phyloP scores from a whole-genome alignment of 2,888 invertebrate genomes.

The Pollenia griseotomentosa region DNA sequence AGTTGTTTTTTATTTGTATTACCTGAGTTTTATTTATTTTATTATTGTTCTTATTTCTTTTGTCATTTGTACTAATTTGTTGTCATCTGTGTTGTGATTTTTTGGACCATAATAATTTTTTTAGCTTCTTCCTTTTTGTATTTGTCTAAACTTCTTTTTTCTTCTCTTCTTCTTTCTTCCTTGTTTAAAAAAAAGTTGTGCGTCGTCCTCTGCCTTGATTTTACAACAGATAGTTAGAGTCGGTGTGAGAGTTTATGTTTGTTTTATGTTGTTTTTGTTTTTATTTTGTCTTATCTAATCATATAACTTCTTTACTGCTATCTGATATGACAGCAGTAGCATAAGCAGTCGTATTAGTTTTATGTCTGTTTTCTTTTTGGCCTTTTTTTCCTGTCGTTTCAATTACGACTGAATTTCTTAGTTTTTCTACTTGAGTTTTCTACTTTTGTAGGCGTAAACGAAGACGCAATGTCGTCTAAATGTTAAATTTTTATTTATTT shows the following conservation, averaged over 20 bases:
- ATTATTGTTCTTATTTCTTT: slow-evolving; percentile 52
- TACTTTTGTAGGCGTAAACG: slow-evolving; percentile 67
- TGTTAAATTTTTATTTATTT: slow-evolving; percentile 17
- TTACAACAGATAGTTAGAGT: not conserved
- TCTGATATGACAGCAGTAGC: slow-evolving; percentile 40
- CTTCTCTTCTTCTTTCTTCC: not conserved
- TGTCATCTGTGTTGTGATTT: slow-evolving; percentile 69
- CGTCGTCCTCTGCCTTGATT: not conserved
- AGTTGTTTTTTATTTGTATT: slow-evolving; percentile 29
- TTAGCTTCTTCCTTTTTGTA: slow-evolving; percentile 4
- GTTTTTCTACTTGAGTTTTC: slow-evolving; percentile 2
- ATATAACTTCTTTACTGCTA: slow-evolving; percentile 60
- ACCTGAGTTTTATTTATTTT: slow-evolving; percentile 63
- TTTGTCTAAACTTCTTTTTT: not conserved
- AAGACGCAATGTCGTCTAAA: slow-evolving; percentile 65
- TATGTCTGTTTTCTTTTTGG: slow-evolving; percentile 37
- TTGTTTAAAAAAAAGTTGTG: slow-evolving; percentile 1
- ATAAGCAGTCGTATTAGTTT: slow-evolving; percentile 21
- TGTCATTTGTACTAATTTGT: slow-evolving; percentile 66
- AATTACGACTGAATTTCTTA: slow-evolving; percentile 40
- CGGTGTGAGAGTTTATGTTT: slow-evolving; percentile 59
- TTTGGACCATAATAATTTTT: slow-evolving; percentile 24
- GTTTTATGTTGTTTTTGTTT: slow-evolving; percentile 43
- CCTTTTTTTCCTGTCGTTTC: slow-evolving; percentile 46
- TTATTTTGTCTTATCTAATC: slow-evolving; percentile 68